Evolutionary conservation across 2,113 vertebrate species (phyloP).

Genomic region (Leiothrix lutea): DNA sequence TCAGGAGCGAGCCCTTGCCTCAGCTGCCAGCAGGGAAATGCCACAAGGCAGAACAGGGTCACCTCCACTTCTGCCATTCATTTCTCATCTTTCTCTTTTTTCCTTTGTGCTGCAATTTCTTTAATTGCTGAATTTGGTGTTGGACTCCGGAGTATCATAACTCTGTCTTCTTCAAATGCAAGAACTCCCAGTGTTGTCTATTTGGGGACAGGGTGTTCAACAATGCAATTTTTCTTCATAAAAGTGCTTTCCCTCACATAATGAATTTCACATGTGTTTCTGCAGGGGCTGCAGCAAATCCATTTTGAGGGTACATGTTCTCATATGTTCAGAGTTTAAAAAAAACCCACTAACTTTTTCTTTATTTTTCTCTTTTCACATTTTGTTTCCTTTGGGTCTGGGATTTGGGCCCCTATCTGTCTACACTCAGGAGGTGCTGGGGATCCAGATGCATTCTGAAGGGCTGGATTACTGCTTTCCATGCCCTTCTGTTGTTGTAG

Average conservation of each 20-base stretch:
- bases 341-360: not conserved
- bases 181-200: not conserved
- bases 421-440: fast-evolving
- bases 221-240: not conserved
- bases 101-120: not conserved
- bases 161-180: not conserved
- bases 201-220: not conserved
- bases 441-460: not conserved
- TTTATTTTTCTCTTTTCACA: not conserved
- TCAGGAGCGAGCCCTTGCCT: not conserved
- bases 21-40: not conserved
- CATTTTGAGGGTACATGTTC: not conserved
- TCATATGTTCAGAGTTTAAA: not conserved
- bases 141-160: not conserved
- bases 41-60: not conserved
- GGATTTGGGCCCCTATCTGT: not conserved
- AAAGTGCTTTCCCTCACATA: not conserved
- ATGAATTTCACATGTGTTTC: not conserved
- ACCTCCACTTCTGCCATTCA: not conserved
- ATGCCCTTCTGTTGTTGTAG: not conserved
- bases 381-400: not conserved
- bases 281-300: not conserved
- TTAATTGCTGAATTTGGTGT: not conserved
- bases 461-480: not conserved
- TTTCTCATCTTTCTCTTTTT: not conserved